phyloP scores from a whole-genome alignment of 2,113 vertebrate species.

The Eurystomus gularis region DNA sequence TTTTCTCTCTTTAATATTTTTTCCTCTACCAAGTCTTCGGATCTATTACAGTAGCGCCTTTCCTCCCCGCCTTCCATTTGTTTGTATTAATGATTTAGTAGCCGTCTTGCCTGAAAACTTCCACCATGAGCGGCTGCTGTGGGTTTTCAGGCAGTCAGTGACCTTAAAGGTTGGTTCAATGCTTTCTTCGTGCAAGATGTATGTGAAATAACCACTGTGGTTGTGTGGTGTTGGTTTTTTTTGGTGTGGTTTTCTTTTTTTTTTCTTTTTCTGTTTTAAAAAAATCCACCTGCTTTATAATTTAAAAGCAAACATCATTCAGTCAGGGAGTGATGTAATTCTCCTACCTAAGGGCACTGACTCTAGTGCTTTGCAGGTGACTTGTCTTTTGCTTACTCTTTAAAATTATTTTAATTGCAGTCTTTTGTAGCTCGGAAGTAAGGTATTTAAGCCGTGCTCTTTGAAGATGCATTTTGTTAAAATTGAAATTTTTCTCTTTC shows the following conservation, averaged over 20 bases:
- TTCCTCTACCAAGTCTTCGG: conserved; percentile 55
- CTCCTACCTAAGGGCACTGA: conserved; percentile 72
- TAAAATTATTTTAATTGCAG: conserved; percentile 50
- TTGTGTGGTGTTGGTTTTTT: not conserved
- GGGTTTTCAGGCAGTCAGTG: conserved; percentile 77
- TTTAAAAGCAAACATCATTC: conserved; percentile 51
- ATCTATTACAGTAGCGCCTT: conserved; percentile 76
- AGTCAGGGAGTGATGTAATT: conserved; percentile 71
- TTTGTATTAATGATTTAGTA: conserved; percentile 87
- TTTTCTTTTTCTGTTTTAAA: not conserved
- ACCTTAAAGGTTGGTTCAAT: conserved; percentile 77
- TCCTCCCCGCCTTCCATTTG: conserved; percentile 79
- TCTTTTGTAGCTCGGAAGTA: not conserved
- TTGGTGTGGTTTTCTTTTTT: not conserved
- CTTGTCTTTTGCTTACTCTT: conserved; percentile 76
- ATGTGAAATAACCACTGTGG: conserved; percentile 54
- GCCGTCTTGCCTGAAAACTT: conserved; percentile 83
- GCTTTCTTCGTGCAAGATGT: conserved; percentile 62
- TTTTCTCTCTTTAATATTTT: conserved; percentile 4
- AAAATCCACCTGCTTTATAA: conserved; percentile 62
- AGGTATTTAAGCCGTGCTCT: not conserved
- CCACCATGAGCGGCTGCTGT: conserved; percentile 74
- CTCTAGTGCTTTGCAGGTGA: conserved; percentile 79
- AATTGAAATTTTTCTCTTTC: not conserved
- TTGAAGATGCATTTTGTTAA: not conserved